phyloP scores from a whole-genome alignment of 2,888 invertebrate species.

The Pollenia angustigena region DNA sequence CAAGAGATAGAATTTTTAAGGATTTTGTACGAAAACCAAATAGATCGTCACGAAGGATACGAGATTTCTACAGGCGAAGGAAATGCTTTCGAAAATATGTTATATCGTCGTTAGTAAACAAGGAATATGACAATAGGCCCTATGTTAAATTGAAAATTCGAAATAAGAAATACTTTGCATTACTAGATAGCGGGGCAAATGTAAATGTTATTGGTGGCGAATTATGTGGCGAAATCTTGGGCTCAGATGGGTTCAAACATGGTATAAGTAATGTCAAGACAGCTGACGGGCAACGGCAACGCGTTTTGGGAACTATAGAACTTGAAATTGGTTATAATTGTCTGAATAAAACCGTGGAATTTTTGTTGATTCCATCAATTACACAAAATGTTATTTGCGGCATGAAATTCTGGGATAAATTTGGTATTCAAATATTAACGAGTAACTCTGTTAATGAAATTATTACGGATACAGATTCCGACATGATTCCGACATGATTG shows the following conservation, averaged over 20 bases:
- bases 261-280: not conserved
- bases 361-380: constrained; percentile 22
- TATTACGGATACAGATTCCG: not conserved
- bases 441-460: constrained; percentile 5
- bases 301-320: not conserved
- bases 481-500: not conserved
- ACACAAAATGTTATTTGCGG: constrained; percentile 12
- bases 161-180: not conserved
- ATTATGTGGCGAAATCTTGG: not conserved
- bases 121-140: not conserved
- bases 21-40: not conserved
- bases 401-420: no score
- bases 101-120: not conserved
- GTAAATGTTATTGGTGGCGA: no score
- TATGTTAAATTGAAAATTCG: not conserved
- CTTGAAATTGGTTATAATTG: not conserved
- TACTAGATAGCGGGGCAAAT: no score
- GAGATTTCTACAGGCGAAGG: not conserved
- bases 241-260: not conserved
- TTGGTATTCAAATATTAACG: not conserved
- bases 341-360: not conserved
- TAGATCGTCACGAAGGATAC: not conserved
- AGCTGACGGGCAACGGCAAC: not conserved
- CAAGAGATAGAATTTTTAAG: constrained; percentile 3
- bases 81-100: no score